A percentile compares a stretch with the other conserved stretches of the same genome.
Evolutionary conservation across 2,113 vertebrate genomes (phyloP).

Genomic region (Bubo scandiacus): DNA sequence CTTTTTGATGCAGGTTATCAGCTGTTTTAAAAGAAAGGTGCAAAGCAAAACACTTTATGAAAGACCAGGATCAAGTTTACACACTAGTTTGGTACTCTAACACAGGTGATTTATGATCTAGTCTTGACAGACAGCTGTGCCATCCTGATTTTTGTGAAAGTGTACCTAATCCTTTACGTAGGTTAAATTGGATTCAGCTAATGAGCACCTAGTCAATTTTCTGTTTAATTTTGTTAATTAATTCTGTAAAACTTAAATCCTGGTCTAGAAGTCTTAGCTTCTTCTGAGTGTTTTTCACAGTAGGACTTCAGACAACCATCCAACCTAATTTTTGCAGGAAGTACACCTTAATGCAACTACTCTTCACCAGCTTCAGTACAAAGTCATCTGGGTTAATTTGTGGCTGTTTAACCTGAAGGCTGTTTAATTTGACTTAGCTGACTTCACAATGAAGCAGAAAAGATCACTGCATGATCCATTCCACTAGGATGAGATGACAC

Average conservation of each 20-base stretch:
- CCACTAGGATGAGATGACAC: not conserved
- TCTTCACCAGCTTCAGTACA: not conserved
- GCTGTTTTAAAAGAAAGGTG: not conserved
- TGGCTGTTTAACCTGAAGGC: not conserved
- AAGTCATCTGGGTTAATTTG: not conserved
- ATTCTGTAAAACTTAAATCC: not conserved
- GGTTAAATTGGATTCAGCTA: not conserved
- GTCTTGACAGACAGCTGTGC: not conserved
- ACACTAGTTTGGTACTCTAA: not conserved
- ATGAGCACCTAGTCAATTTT: not conserved
- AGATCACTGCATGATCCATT: not conserved
- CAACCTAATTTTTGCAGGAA: not conserved
- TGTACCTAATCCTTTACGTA: not conserved
- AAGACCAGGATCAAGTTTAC: not conserved
- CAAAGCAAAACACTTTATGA: not conserved
- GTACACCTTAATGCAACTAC: not conserved
- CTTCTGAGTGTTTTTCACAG: not conserved
- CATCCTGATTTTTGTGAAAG: not conserved
- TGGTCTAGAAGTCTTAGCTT: not conserved
- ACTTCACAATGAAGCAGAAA: not conserved
- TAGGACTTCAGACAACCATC: not conserved
- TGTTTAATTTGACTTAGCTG: not conserved
- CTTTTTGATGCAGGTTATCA: not conserved
- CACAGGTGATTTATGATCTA: not conserved
- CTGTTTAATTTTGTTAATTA: not conserved